These are phyloP conservation scores for Mesocricetus auratus DNA, from an alignment of 2,113 vertebrate species.

Conservation along the genomic window DNA sequence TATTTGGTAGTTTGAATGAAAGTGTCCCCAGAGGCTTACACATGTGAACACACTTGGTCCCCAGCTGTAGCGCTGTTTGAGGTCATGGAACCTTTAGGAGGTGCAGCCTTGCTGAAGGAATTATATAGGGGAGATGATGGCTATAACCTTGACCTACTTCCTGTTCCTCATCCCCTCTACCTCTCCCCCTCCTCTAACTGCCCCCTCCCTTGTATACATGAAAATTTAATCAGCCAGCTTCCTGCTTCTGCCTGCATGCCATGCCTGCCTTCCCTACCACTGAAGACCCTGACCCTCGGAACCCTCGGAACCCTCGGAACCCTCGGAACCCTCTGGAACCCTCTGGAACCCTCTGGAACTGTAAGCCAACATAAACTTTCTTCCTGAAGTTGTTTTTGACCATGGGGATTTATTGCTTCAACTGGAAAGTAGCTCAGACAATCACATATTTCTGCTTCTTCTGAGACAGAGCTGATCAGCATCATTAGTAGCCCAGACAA, in stretches of 20 bases:
- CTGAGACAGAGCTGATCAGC: background rate
- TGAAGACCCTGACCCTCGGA: background rate
- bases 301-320: background rate
- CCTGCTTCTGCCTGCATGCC: background rate
- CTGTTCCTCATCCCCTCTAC: background rate
- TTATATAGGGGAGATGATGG: too few relatives aligned
- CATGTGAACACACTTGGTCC: background rate
- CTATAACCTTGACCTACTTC: background rate
- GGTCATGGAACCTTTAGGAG: background rate
- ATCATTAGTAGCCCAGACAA: background rate
- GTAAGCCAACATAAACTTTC: background rate
- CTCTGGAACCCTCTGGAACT: background rate
- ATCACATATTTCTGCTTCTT: constrained; percentile 10
- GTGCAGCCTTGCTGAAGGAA: background rate
- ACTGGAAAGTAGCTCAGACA: background rate
- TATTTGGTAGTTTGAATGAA: background rate
- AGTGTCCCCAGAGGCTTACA: background rate
- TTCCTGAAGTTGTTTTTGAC: background rate
- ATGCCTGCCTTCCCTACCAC: background rate
- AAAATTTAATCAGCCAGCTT: background rate
- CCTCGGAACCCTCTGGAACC: background rate
- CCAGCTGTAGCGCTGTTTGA: background rate
- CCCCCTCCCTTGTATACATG: background rate
- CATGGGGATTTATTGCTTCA: background rate
- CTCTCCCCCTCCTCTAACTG: background rate